phyloP scores from a whole-genome alignment of 1,140 invertebrate species.

The Rhagoletis zephyria region DNA sequence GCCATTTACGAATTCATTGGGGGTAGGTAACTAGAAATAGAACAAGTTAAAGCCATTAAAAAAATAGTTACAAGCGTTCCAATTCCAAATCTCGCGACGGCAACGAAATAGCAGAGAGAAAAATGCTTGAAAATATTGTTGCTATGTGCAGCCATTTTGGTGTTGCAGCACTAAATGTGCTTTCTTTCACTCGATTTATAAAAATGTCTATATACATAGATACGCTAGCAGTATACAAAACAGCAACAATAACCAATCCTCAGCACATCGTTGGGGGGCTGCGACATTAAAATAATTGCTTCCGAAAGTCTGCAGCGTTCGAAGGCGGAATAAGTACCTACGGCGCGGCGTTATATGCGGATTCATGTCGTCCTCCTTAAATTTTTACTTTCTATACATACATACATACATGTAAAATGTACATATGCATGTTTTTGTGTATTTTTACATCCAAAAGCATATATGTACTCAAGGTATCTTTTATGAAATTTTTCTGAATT shows the following conservation, averaged over 20 bases:
- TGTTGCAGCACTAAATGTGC: not conserved
- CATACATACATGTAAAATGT: too few relatives aligned
- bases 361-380: too few relatives aligned
- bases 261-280: slow-evolving; percentile 22
- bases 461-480: not conserved
- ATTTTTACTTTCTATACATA: too few relatives aligned
- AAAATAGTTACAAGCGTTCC: not conserved
- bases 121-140: not conserved
- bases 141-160: not conserved
- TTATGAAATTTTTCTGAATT: not conserved
- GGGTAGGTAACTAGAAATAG: slow-evolving; percentile 41
- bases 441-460: not conserved
- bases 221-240: not conserved
- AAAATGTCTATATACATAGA: not conserved
- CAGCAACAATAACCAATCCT: not conserved
- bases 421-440: not conserved
- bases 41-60: slow-evolving; percentile 7
- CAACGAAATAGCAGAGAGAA: not conserved
- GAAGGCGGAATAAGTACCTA: not conserved
- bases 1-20: slow-evolving; percentile 11
- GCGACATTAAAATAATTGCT: slow-evolving; percentile 70
- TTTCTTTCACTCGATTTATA: not conserved
- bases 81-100: not conserved
- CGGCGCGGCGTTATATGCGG: too few relatives aligned
- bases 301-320: slow-evolving; percentile 66